Conservation (phyloP, 1,140 invertebrate species). For the Melitaea cinxia region DNA sequence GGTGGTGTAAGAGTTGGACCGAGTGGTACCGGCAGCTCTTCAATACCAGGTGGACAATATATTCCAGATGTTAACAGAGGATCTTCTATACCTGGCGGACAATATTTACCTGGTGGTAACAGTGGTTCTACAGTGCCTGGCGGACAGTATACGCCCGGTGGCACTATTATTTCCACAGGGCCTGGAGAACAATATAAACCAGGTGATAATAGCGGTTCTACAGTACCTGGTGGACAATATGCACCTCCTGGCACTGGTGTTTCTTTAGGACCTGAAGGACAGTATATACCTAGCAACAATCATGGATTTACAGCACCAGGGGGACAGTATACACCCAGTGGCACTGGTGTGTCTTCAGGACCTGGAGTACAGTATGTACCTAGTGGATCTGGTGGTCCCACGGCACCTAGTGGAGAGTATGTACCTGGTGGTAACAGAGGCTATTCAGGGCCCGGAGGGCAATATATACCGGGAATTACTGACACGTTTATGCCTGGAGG, state of each 20-base stretch:
- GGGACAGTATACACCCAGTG: slow-evolving; percentile 30
- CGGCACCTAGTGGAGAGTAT: slow-evolving; percentile 22
- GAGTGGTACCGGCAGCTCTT: slow-evolving; percentile 8
- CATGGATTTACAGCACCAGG: slow-evolving; percentile 1
- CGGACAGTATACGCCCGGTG: slow-evolving; percentile 17
- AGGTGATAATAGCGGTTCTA: not conserved
- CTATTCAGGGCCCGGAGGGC: slow-evolving; percentile 6
- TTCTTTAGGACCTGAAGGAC: slow-evolving; percentile 1
- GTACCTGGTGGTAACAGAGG: slow-evolving; percentile 11
- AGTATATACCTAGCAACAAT: slow-evolving; percentile 15
- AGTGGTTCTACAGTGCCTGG: slow-evolving; percentile 6
- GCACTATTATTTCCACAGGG: not conserved
- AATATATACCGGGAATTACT: slow-evolving; percentile 15
- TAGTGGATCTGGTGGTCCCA: not conserved
- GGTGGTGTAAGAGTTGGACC: no score
- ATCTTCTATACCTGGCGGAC: slow-evolving; percentile 12
- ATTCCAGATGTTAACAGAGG: not conserved
- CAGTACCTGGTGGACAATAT: slow-evolving; percentile 12
- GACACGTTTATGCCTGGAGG: slow-evolving; percentile 1
- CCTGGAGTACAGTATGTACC: slow-evolving; percentile 23
- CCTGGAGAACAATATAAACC: slow-evolving; percentile 21
- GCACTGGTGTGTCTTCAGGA: slow-evolving; percentile 6
- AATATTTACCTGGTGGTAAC: no score
- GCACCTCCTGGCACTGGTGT: slow-evolving; percentile 27
- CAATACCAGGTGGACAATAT: slow-evolving; percentile 17